Evolutionary conservation across 2,113 vertebrate genomes (phyloP).

Genomic region (Periophthalmodon schlosseri): DNA sequence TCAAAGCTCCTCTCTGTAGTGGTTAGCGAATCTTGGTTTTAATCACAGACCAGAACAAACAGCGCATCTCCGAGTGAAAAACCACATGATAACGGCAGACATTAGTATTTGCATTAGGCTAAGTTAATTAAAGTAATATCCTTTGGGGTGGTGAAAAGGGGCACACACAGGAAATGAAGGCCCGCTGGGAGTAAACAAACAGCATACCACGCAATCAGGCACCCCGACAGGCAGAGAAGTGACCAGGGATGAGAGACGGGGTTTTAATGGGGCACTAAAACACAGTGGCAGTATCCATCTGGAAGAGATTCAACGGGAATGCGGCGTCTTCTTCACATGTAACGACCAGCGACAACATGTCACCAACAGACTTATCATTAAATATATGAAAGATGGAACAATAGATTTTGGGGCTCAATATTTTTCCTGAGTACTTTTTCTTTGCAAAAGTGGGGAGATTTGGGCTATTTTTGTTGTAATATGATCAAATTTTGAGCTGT

Average conservation of each 20-base stretch:
- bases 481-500: too few relatives aligned
- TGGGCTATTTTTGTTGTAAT: too few relatives aligned
- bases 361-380: slow-evolving; percentile 10
- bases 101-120: slow-evolving; percentile 37
- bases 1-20: background rate
- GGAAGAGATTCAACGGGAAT: slow-evolving; percentile 69
- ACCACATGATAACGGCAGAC: slow-evolving; percentile 28
- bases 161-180: slow-evolving; percentile 74
- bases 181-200: slow-evolving; percentile 68
- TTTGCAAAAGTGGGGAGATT: too few relatives aligned
- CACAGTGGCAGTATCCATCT: slow-evolving; percentile 62
- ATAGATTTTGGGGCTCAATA: too few relatives aligned
- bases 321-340: slow-evolving; percentile 55
- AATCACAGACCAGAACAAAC: slow-evolving; percentile 4
- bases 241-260: slow-evolving; percentile 60
- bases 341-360: slow-evolving; percentile 55
- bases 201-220: slow-evolving; percentile 65
- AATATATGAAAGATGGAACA: too few relatives aligned
- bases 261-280: slow-evolving; percentile 68
- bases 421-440: too few relatives aligned
- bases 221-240: slow-evolving; percentile 57
- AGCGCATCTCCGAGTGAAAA: background rate
- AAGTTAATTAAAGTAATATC: slow-evolving; percentile 55
- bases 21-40: slow-evolving; percentile 6
- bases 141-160: slow-evolving; percentile 32